These are phyloP conservation scores for Tadarida brasiliensis DNA, from an alignment of 2,797 vertebrate species.

Conservation along the genomic window DNA sequence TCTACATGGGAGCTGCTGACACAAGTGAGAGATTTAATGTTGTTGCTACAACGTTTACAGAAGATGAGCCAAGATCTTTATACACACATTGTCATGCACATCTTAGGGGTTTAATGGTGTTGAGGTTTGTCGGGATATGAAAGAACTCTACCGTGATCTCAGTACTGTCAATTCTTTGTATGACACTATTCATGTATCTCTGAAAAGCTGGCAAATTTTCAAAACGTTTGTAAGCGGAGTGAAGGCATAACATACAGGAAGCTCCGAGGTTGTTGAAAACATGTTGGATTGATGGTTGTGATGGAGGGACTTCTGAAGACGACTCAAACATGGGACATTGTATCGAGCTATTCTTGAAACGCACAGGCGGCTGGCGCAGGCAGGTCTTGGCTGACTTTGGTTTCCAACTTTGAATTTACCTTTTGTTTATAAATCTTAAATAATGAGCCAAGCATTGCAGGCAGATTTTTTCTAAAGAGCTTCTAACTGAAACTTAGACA, in stretches of 20 bases:
- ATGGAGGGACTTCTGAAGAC: slow-evolving; percentile 31
- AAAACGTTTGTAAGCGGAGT: slow-evolving; percentile 63
- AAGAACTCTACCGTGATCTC: slow-evolving; percentile 69
- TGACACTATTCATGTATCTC: slow-evolving; percentile 71
- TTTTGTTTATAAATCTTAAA: slow-evolving; percentile 71
- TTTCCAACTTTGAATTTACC: slow-evolving; percentile 51
- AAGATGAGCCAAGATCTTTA: slow-evolving; percentile 74
- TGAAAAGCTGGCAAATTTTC: slow-evolving; percentile 81
- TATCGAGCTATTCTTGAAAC: slow-evolving; percentile 16
- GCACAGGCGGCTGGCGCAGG: not conserved
- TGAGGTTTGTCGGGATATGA: slow-evolving; percentile 74
- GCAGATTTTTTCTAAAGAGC: slow-evolving; percentile 40
- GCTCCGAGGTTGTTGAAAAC: slow-evolving; percentile 55
- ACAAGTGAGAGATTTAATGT: slow-evolving; percentile 65
- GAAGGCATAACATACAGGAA: slow-evolving; percentile 64
- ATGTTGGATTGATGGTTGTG: slow-evolving; percentile 34
- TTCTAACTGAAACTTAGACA: slow-evolving; percentile 28
- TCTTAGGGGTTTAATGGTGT: slow-evolving; percentile 73
- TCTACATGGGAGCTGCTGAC: slow-evolving; percentile 65
- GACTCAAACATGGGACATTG: not conserved
- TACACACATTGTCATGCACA: slow-evolving; percentile 73
- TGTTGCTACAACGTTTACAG: slow-evolving; percentile 68
- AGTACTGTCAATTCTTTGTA: slow-evolving; percentile 74
- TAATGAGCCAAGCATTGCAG: not conserved
- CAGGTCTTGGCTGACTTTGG: slow-evolving; percentile 5